Conservation (phyloP, 2,888 invertebrate genomes). For the Tipula lateralis region DNA sequence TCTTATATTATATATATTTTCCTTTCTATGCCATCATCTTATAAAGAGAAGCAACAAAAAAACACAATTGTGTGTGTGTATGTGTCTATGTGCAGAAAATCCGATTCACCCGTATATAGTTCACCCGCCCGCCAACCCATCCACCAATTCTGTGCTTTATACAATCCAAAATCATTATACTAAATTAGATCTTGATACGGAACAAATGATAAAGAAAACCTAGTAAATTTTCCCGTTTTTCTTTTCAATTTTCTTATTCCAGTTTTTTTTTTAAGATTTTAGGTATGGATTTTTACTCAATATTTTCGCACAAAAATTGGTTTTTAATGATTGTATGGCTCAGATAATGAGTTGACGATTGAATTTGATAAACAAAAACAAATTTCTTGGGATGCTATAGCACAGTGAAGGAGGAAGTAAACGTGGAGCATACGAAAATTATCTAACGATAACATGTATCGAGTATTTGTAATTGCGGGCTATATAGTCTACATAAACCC, state of each 20-base stretch:
- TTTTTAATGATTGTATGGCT: not conserved
- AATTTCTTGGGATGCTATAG: not conserved
- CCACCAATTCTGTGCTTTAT: not conserved
- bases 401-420: not conserved
- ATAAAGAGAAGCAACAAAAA: not conserved
- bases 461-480: not conserved
- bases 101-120: not conserved
- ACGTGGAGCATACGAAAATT: not conserved
- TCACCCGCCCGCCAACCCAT: not conserved
- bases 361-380: not conserved
- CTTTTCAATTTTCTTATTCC: not conserved
- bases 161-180: conserved; percentile 6
- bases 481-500: too few relatives aligned
- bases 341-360: not conserved
- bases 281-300: not conserved
- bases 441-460: not conserved
- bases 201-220: not conserved
- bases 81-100: not conserved
- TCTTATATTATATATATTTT: not conserved
- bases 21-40: not conserved
- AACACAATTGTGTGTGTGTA: not conserved
- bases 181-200: conserved; percentile 19
- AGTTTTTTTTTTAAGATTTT: not conserved
- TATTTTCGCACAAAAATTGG: not conserved
- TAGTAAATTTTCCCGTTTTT: not conserved